Conservation (phyloP, 2,888 invertebrate species). For the Cataglyphis albicans region DNA sequence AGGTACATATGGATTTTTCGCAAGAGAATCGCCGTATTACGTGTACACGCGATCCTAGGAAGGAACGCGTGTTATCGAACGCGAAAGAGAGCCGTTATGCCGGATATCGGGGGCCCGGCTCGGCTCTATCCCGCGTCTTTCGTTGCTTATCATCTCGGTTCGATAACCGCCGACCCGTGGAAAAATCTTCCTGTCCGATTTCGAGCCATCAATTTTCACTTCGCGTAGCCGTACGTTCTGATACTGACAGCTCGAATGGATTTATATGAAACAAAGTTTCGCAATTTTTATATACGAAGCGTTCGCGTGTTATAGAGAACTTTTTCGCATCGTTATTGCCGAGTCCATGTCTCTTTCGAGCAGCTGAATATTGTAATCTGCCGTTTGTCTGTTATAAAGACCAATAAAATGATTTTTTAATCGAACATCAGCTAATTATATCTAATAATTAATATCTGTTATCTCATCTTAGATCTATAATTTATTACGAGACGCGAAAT, state of each 20-base stretch:
- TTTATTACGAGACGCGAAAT: background rate
- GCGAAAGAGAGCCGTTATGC: slow-evolving; percentile 61
- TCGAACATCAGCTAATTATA: background rate
- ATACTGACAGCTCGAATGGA: slow-evolving; percentile 65
- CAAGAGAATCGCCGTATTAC: slow-evolving; percentile 51
- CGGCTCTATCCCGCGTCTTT: slow-evolving; percentile 62
- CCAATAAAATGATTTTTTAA: background rate
- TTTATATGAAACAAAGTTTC: slow-evolving; percentile 54
- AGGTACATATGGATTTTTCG: slow-evolving; percentile 51
- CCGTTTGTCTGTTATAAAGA: background rate
- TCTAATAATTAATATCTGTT: background rate
- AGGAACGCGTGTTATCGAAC: slow-evolving; percentile 65
- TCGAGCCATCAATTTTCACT: slow-evolving; percentile 72
- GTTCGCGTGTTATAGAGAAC: slow-evolving; percentile 9
- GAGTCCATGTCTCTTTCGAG: slow-evolving; percentile 8
- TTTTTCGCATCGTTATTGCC: slow-evolving; percentile 22
- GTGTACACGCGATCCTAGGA: slow-evolving; percentile 57
- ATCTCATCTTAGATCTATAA: background rate
- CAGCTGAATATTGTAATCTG: slow-evolving; percentile 8
- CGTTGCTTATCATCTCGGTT: slow-evolving; percentile 72
- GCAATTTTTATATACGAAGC: slow-evolving; percentile 38
- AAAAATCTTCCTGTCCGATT: slow-evolving; percentile 73
- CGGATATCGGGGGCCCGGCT: slow-evolving; percentile 50
- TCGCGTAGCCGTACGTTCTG: slow-evolving; percentile 50
- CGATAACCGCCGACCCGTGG: slow-evolving; percentile 69